Evolutionary conservation across 2,888 invertebrate species (phyloP), one percentile per base, ranked within the genome.

Genomic region (Cephus spinipes): DNA sequence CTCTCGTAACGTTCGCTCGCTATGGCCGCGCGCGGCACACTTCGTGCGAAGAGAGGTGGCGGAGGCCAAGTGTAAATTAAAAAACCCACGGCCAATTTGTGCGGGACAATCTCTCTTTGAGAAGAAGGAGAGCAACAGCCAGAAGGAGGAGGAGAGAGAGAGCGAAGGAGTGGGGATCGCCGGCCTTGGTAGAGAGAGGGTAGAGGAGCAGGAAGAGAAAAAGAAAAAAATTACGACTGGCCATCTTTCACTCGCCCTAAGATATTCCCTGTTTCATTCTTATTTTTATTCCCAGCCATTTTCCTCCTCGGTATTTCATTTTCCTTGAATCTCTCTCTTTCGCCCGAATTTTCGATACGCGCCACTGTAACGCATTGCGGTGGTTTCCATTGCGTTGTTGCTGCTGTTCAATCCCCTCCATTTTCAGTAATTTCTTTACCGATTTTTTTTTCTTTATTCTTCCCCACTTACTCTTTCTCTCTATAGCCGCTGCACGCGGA

Each of bases 11-110:
- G 55, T 55, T 55, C 23, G 15, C 23, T 40, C 40, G 55, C 55
- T 55, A 55, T 55, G 23, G 55, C 55, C 55, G 55, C 55, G 55
- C 55, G 55, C 55, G 55, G 55, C 55, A 9, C 55, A 55, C 55
- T 55, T 55, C 55, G 55, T 55, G 23, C 55, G 55, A 9, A 23
- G 55, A 75, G 78, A 77, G 81, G 77, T 79, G 80, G 81, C 79
- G 40, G 75, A 78, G 81, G 78, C 79, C 73, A 77, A 79, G 79
- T 79, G 82, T 81, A 81, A 85, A 85, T 86, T 84, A 84, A 86
- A 85, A 84, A 84, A 84, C 78, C 79, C 80, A 81, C 80, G 79
- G 81, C 81, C 79, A 83, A 84, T 85, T 85, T 81, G 81, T 75
- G 77, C 74, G 81, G 77, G 80, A 82, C 79, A 76, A 83, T 82